Evolutionary conservation across 2,888 invertebrate genomes (phyloP), one percentile per base, ranked within the genome.

Genomic region (Hymenopus coronatus): DNA sequence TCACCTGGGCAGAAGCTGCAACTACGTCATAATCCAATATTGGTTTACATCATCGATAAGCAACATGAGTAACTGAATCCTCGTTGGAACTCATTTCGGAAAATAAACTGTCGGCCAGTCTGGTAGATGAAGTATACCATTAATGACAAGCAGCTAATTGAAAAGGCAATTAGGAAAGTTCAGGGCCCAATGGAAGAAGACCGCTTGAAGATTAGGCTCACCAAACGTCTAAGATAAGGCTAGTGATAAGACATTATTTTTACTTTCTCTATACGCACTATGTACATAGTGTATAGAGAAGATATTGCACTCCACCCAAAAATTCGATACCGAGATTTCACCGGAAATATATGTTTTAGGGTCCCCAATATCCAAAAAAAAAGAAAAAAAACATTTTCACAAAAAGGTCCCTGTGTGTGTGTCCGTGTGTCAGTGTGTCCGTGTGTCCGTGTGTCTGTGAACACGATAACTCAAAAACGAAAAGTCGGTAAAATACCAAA

Each of bases 111-210:
- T n/a, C n/a, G n/a, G 85, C 54, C 7, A 20, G 25, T 70, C 54
- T 20, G 54, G 2, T 70, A n/a, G n/a, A n/a, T 70, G 54, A 20
- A 6, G 40, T 46, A 85, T n/a, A 85, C 20, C 25, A 46, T 46
- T 85, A 85, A 85, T 88, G 54, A 70, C 82, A 87, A 87, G 87
- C 9, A 89, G 83, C 88, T 89, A 89, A 89, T 89, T 89, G 89
- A 89, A 89, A 84, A 84, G 54, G 84, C 87, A 89, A 89, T 89
- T 89, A 89, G 84, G 87, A 46, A 40, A 12, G 46, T 4, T 15
- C 20, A 30, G 33, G 84, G 20, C 8, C 4, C 30, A 33, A 84
- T 83, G 25, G 82, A n/a, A 81, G 82, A n/a, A 25, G n/a, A n/a
- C 27, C 83, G 28, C 83, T 12, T 83, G 83, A 83, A 28, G 28